Base-by-base conservation (phyloP, 2,888 invertebrate species). In the Eristalis tenax region DNA sequence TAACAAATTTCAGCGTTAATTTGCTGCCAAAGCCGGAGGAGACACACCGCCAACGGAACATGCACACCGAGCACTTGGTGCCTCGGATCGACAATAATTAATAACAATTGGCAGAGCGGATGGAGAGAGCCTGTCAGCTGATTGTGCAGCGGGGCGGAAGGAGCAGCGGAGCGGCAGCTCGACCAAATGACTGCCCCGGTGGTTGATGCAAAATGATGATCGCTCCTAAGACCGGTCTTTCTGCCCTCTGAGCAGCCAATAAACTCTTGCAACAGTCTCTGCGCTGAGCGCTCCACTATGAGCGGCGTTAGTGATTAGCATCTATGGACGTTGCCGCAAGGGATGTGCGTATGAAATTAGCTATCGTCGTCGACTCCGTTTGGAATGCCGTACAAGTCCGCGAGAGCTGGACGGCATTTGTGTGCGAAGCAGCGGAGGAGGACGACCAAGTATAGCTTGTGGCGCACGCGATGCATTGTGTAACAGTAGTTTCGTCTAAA, bases 291-390 rank as follows among this genome's bases (percentile, higher is more conserved):
- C 59, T 59, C 59, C 6, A 38, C 74, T 64, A 63, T 70, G 66
- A 57, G 56, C 73, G 85, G 86, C 86, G 86, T 86, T 86, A 83
- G 86, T 83, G 86, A 86, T 86, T 86, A 86, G 86, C 86, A 86
- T 86, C 86, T 86, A 78, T 83, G 83, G 50, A 78, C 64, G 35
- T 66, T 28, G 83, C 86, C 86, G 69, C 63, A 83, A 83, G 86
- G 86, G 82, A 82, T 75, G 66, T 78, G 66, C 74, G 69, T 83
- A 86, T 83, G 86, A 76, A 86, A 86, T 86, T 86, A 86, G 83
- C 83, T 26, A 76, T 81, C 66, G 56, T 50, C 50, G 23, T 26
- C 50, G 83, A 10, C 70, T 35, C 28, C 64, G 70, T 68, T 40
- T 56, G 69, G 59, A 83, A 78, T 59, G 57, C 69, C 23, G 35